Conservation (phyloP, 1,140 invertebrate species). For the Tyrophagus putrescentiae region DNA sequence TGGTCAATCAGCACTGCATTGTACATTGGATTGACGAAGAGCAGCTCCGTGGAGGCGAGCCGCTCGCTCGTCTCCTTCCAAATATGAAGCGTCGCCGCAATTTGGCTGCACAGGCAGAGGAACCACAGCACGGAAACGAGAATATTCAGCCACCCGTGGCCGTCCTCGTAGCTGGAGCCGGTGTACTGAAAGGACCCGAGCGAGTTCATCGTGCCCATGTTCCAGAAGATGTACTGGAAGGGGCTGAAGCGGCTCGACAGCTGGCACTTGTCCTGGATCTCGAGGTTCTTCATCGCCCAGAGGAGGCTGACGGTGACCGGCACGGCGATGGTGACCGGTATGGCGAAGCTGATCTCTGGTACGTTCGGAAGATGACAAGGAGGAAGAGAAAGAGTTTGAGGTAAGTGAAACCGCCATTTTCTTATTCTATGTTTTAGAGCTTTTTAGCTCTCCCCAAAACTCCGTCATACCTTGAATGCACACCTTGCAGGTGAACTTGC, state of each 20-base stretch:
- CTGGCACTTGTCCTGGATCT: conserved; percentile 6
- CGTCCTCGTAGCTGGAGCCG: conserved; percentile 40
- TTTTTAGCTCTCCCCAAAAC: no score
- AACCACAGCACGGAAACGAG: conserved; percentile 33
- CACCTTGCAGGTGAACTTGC: conserved; percentile 89
- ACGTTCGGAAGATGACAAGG: no score
- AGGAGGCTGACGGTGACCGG: conserved; percentile 32
- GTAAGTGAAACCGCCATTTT: no score
- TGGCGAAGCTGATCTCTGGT: conserved; percentile 34
- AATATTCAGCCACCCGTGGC: conserved; percentile 23
- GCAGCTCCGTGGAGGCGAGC: conserved; percentile 39
- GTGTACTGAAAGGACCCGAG: conserved; percentile 63
- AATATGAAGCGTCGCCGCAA: conserved; percentile 41
- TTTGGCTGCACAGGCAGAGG: conserved; percentile 33
- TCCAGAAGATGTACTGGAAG: conserved; percentile 62
- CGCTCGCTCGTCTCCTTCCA: conserved; percentile 41
- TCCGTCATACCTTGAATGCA: no score
- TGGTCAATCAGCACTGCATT: conserved; percentile 54
- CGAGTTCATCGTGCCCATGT: conserved; percentile 61
- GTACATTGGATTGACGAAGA: conserved; percentile 42
- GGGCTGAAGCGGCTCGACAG: neutral
- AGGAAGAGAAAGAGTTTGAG: no score
- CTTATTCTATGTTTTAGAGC: no score
- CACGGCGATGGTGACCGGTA: conserved; percentile 34
- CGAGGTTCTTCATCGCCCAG: conserved; percentile 1